Conservation (phyloP, 2,888 invertebrate genomes). For the Nipponacmea schrenckii region DNA sequence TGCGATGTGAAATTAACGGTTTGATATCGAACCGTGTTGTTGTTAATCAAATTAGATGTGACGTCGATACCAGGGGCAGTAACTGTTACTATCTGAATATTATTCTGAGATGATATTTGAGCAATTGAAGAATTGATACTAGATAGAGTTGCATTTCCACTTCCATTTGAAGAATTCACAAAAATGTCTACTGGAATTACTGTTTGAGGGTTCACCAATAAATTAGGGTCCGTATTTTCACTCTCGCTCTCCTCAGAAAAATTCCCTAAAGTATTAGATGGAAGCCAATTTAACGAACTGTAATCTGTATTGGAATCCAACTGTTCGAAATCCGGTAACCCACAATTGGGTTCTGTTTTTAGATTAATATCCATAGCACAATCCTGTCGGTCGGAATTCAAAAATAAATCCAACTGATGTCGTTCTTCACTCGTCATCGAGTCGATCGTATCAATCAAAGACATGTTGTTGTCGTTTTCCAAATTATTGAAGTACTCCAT, state of each 20-base stretch:
- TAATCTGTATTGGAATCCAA: constrained; percentile 43
- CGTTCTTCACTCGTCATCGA: constrained; percentile 39
- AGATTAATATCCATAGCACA: constrained; percentile 27
- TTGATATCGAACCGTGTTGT: constrained; percentile 1
- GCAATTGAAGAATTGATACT: constrained; percentile 6
- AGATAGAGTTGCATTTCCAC: constrained; percentile 12
- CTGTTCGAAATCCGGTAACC: constrained; percentile 41
- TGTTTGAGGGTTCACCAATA: constrained; percentile 90
- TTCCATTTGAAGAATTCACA: constrained; percentile 9
- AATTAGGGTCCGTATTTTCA: constrained; percentile 52
- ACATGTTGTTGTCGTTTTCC: constrained; percentile 17
- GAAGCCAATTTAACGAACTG: constrained; percentile 42
- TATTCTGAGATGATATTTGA: constrained; percentile 9
- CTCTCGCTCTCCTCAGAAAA: constrained; percentile 39
- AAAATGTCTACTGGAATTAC: constrained; percentile 80
- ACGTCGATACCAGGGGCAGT: not conserved
- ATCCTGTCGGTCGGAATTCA: constrained; percentile 31
- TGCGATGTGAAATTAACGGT: constrained; percentile 7
- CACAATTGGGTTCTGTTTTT: constrained; percentile 35
- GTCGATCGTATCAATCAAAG: constrained; percentile 33
- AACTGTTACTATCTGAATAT: constrained; percentile 10
- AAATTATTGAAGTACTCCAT: constrained; percentile 26
- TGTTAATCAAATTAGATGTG: not conserved
- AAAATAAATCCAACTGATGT: constrained; percentile 39
- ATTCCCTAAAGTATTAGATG: constrained; percentile 29